Conservation (phyloP, 2,888 invertebrate species). For the Eristalinus sepulchralis region DNA sequence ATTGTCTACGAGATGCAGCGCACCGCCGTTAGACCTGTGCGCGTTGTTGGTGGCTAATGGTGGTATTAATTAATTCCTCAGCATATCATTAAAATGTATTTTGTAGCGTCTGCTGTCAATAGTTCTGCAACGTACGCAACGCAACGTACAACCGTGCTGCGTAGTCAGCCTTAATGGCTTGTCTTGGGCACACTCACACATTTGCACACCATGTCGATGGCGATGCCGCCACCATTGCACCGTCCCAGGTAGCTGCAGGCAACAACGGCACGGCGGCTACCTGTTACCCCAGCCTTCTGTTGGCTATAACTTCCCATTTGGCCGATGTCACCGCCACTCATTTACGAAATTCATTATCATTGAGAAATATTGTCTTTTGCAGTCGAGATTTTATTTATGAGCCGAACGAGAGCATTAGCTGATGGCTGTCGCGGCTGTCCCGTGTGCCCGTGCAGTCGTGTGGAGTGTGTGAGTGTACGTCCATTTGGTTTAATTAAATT, state of each 20-base stretch:
- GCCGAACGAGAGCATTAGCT: conserved; percentile 45
- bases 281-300: background rate
- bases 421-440: background rate
- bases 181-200: background rate
- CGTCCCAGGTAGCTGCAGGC: background rate
- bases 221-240: background rate
- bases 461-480: conserved; percentile 1
- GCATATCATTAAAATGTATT: conserved; percentile 66
- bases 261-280: background rate
- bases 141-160: conserved; percentile 12
- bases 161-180: conserved; percentile 40
- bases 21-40: background rate
- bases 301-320: conserved; percentile 68
- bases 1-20: conserved; percentile 30
- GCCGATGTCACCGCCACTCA: conserved; percentile 67
- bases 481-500: conserved; percentile 67
- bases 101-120: conserved; percentile 51
- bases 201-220: background rate
- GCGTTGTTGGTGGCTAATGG: conserved; percentile 47
- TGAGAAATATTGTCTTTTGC: conserved; percentile 70
- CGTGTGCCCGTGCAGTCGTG: no score
- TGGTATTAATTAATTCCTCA: conserved; percentile 55
- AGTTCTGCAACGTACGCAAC: conserved; percentile 18
- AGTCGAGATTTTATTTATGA: conserved; percentile 67
- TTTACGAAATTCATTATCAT: conserved; percentile 71